Conservation (phyloP, 2,797 vertebrate species). For the Syngnathus acus region DNA sequence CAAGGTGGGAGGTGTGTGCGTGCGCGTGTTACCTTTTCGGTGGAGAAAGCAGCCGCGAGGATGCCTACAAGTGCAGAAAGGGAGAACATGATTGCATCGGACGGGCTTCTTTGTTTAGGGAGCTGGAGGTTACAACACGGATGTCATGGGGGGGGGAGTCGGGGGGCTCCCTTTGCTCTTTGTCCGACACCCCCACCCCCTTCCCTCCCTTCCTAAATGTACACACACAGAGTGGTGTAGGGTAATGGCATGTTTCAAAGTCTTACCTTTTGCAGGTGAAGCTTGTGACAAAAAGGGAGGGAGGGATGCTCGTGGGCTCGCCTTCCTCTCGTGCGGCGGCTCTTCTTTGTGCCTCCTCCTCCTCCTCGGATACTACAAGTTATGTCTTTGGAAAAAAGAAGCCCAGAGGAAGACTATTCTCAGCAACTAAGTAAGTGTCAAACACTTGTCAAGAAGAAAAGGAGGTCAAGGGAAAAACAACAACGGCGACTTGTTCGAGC, state of each 20-base stretch:
- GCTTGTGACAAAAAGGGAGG: not conserved
- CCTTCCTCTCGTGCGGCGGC: conserved; percentile 19
- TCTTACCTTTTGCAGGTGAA: conserved; percentile 34
- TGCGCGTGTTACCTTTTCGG: conserved; percentile 18
- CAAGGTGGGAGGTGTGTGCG: conserved; percentile 20
- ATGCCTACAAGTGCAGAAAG: conserved; percentile 29
- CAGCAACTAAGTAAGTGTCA: not conserved
- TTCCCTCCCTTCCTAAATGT: conserved; percentile 30
- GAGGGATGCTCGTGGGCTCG: conserved; percentile 45
- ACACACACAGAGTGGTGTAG: not conserved
- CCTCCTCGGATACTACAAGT: conserved; percentile 18
- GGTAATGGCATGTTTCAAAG: not conserved
- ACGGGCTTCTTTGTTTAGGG: conserved; percentile 74
- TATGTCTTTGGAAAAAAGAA: conserved; percentile 12
- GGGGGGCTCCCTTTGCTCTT: conserved; percentile 63
- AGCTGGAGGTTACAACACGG: conserved; percentile 67
- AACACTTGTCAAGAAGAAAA: not conserved
- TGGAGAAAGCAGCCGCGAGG: conserved; percentile 8
- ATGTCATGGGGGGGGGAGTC: conserved; percentile 49
- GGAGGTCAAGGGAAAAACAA: not conserved
- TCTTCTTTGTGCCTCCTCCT: conserved; percentile 60
- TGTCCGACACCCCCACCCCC: conserved; percentile 56
- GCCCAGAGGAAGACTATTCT: not conserved
- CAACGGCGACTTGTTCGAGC: not conserved
- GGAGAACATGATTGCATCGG: conserved; percentile 39